A percentile compares a stretch with the other conserved stretches of the same genome.
phyloP scores from a whole-genome alignment of 2,888 invertebrate species.

The Sylvicola cinctus region DNA sequence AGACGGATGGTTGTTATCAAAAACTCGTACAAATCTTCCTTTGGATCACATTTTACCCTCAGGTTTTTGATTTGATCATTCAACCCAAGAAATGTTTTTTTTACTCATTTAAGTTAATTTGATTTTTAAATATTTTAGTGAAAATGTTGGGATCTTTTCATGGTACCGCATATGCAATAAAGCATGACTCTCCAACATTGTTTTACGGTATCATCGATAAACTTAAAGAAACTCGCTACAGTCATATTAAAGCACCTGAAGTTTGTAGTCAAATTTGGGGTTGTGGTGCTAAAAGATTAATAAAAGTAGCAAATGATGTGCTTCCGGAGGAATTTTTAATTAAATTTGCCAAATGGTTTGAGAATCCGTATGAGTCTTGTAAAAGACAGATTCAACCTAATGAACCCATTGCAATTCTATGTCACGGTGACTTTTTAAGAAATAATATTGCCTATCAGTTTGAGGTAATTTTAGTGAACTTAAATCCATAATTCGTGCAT shows the following conservation, averaged over 20 bases:
- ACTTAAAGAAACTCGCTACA: slow-evolving; percentile 16
- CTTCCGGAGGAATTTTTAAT: slow-evolving; percentile 14
- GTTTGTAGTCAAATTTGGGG: too few species aligned
- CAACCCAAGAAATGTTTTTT: too few species aligned
- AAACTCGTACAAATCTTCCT: slow-evolving; percentile 14
- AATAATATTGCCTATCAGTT: slow-evolving; percentile 23
- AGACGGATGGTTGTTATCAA: slow-evolving; percentile 16
- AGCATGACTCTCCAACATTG: slow-evolving; percentile 10
- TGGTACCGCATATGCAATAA: slow-evolving; percentile 18
- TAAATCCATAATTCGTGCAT: background rate
- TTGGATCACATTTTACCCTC: slow-evolving; percentile 19
- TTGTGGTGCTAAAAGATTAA: too few species aligned
- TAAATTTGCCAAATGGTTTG: slow-evolving; percentile 10
- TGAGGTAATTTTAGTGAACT: slow-evolving; percentile 9
- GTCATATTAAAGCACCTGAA: background rate
- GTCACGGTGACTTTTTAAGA: slow-evolving; percentile 22
- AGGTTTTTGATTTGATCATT: slow-evolving; percentile 9
- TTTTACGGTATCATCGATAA: slow-evolving; percentile 12
- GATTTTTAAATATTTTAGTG: slow-evolving; percentile 8
- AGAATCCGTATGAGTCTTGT: slow-evolving; percentile 10
- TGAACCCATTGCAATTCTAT: slow-evolving; percentile 19
- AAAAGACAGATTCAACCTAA: slow-evolving; percentile 16
- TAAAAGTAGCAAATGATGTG: slow-evolving; percentile 2
- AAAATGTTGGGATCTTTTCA: slow-evolving; percentile 19
- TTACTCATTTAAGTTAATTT: too few species aligned